A percentile compares a stretch with the other conserved stretches of the same genome.
Conservation (phyloP, 2,888 invertebrate genomes). For the Drosophila conformis region DNA sequence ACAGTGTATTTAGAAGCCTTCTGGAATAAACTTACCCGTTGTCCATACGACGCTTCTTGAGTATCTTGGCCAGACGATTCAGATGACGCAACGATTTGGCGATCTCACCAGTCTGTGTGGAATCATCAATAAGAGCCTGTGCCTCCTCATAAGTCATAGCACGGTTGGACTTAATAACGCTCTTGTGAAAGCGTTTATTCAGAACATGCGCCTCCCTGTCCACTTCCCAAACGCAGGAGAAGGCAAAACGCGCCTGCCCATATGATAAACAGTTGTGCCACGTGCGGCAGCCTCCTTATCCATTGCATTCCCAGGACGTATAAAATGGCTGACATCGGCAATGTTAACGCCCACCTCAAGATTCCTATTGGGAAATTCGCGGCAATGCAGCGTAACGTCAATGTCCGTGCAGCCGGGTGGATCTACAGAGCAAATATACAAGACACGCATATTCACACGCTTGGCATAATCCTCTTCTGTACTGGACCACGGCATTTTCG, state of each 20-base stretch:
- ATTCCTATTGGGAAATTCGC: constrained; percentile 89
- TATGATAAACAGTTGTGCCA: constrained; percentile 98
- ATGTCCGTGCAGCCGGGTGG: constrained; percentile 99
- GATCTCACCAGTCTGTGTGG: constrained; percentile 88
- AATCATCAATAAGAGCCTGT: constrained; percentile 95
- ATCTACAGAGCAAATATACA: constrained; percentile 97
- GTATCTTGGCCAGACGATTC: constrained; percentile 94
- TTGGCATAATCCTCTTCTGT: constrained; percentile 92
- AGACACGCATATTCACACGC: constrained; percentile 93
- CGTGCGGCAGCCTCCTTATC: constrained; percentile 97
- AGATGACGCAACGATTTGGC: constrained; percentile 92
- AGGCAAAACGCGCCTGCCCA: constrained; percentile 96
- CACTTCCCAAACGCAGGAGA: constrained; percentile 98
- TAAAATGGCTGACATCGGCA: constrained; percentile 99
- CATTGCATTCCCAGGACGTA: constrained; percentile 95
- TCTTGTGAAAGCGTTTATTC: constrained; percentile 88
- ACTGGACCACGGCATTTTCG: constrained; percentile 95
- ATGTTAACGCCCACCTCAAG: constrained; percentile 98
- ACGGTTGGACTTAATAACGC: constrained; percentile 94
- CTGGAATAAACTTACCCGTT: constrained; percentile 86
- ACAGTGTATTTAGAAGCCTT: background rate
- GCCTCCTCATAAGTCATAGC: constrained; percentile 98
- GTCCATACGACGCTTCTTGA: constrained; percentile 88
- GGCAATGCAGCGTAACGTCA: constrained; percentile 98
- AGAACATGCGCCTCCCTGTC: constrained; percentile 92